Percentiles rank a stretch among this genome's conserved stretches.
phyloP scores from a whole-genome alignment of 1,140 invertebrate species.

The Drusus annulatus region DNA sequence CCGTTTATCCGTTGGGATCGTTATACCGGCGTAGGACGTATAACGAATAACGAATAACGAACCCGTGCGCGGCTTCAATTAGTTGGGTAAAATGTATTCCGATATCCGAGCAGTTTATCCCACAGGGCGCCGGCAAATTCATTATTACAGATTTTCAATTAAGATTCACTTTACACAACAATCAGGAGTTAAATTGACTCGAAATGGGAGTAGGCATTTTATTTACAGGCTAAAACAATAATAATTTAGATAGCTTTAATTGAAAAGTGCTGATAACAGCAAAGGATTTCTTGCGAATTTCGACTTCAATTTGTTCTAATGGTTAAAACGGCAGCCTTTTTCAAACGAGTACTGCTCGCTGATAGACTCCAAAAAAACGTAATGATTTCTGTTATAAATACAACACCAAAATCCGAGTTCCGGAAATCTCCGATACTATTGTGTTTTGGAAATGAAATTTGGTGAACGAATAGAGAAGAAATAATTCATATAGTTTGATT shows the following conservation, averaged over 20 bases:
- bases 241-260: too few relatives aligned
- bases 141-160: conserved; percentile 29
- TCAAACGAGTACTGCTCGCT: too few relatives aligned
- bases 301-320: neutral
- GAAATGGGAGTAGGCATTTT: neutral
- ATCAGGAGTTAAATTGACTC: neutral
- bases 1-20: conserved; percentile 2
- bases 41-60: conserved; percentile 1
- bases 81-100: conserved; percentile 29
- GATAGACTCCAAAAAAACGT: too few relatives aligned
- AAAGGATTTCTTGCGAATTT: neutral
- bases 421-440: too few relatives aligned
- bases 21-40: neutral
- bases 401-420: too few relatives aligned
- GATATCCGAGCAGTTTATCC: conserved; percentile 6
- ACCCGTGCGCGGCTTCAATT: conserved; percentile 29
- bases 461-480: too few relatives aligned
- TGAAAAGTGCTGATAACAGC: neutral
- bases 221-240: neutral
- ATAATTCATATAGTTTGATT: too few relatives aligned
- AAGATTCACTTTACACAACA: conserved; percentile 2
- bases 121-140: neutral
- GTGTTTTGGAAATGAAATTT: too few relatives aligned
- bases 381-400: too few relatives aligned
- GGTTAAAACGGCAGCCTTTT: neutral